phyloP scores from a whole-genome alignment of 2,113 vertebrate genomes.

The Rhinolophus ferrumequinum region DNA sequence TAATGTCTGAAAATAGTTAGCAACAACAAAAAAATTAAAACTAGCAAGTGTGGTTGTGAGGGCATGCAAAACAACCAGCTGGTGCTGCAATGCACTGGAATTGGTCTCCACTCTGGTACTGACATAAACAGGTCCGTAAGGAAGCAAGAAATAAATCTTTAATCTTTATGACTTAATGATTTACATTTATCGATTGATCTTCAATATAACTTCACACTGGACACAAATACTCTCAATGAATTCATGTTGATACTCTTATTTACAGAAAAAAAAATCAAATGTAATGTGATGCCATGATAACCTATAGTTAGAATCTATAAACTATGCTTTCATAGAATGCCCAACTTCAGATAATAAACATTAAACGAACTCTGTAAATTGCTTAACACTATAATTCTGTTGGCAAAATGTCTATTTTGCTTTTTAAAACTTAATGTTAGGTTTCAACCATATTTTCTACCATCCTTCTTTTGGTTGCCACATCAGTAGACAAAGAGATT shows the following conservation, averaged over 20 bases:
- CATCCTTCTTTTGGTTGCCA: constrained; percentile 46
- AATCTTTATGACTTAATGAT: constrained; percentile 13
- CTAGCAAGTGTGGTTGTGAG: neutral
- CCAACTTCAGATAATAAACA: neutral
- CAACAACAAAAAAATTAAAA: neutral
- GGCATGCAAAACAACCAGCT: neutral
- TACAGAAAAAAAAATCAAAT: neutral
- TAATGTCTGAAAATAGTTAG: neutral
- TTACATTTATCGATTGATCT: neutral
- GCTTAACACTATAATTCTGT: neutral
- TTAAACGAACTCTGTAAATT: neutral
- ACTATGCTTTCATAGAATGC: neutral
- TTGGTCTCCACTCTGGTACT: neutral
- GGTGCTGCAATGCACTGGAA: neutral
- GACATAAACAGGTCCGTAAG: neutral
- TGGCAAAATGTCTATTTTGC: neutral
- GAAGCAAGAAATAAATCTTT: neutral
- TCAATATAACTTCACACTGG: neutral
- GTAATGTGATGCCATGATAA: neutral
- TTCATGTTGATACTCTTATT: neutral
- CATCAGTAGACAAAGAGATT: constrained; percentile 55
- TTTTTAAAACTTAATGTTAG: constrained; percentile 64
- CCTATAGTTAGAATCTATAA: neutral
- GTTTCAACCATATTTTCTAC: neutral
- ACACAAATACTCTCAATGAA: neutral